Conservation (phyloP, 2,797 vertebrate genomes). For the Pantherophis vulpinus region DNA sequence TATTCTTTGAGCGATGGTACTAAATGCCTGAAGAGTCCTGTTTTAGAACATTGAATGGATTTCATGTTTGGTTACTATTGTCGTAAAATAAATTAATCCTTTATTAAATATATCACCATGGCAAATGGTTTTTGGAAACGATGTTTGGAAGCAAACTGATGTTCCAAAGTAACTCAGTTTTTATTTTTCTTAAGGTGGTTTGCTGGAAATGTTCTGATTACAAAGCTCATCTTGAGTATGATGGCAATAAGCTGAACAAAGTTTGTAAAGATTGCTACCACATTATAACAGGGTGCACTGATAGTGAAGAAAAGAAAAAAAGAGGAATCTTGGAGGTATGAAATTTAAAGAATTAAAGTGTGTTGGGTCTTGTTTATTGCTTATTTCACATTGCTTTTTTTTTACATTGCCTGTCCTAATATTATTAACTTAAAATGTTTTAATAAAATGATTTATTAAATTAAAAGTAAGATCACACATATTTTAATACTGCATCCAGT, state of each 20-base stretch:
- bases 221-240: conserved; percentile 88
- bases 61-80: background rate
- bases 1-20: background rate
- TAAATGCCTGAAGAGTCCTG: background rate
- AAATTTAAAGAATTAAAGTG: background rate
- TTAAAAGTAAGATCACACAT: background rate
- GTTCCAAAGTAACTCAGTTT: background rate
- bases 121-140: background rate
- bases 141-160: background rate
- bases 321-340: conserved; percentile 91
- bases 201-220: conserved; percentile 98
- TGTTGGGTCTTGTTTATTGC: background rate
- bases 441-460: background rate
- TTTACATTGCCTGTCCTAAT: background rate
- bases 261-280: conserved; percentile 93
- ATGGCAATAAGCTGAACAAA: conserved; percentile 87
- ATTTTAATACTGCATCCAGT: background rate
- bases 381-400: background rate
- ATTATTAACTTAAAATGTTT: background rate
- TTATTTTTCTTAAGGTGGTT: conserved; percentile 80
- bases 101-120: background rate
- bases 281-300: conserved; percentile 81
- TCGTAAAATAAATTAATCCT: background rate
- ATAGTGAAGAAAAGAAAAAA: conserved; percentile 82
- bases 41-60: background rate